Percentiles rank a stretch among this genome's conserved stretches.
Conservation (phyloP, 2,888 invertebrate genomes). For the Seira ritae region DNA sequence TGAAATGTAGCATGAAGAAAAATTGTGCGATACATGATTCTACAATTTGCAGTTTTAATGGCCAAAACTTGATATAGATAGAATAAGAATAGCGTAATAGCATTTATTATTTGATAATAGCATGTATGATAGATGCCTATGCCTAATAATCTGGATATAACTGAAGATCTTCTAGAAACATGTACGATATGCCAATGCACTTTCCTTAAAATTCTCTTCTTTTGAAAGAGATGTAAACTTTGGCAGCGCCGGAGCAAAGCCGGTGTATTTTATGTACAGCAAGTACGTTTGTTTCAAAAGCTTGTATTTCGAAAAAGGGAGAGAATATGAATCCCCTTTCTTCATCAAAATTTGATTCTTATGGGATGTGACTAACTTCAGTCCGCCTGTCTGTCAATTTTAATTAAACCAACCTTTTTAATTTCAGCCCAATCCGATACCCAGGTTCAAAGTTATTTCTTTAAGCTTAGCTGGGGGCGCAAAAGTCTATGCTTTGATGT, state of each 20-base stretch:
- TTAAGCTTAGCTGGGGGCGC: no score
- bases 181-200: background rate
- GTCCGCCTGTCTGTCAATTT: no score
- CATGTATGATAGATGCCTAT: no score
- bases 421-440: no score
- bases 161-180: background rate
- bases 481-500: no score
- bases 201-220: no score
- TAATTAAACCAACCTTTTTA: no score
- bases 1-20: background rate
- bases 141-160: background rate
- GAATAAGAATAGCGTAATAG: background rate
- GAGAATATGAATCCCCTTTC: background rate
- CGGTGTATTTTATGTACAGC: background rate
- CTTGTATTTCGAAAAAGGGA: background rate
- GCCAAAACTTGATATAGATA: background rate
- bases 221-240: no score
- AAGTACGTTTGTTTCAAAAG: background rate
- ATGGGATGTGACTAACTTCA: no score
- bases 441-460: no score
- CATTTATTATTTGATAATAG: background rate
- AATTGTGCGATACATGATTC: background rate
- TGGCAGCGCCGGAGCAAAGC: no score
- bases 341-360: no score
- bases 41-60: background rate